Percentiles rank a stretch among this genome's conserved stretches.
phyloP scores from a whole-genome alignment of 2,888 invertebrate genomes.

The Synergus gifuensis region DNA sequence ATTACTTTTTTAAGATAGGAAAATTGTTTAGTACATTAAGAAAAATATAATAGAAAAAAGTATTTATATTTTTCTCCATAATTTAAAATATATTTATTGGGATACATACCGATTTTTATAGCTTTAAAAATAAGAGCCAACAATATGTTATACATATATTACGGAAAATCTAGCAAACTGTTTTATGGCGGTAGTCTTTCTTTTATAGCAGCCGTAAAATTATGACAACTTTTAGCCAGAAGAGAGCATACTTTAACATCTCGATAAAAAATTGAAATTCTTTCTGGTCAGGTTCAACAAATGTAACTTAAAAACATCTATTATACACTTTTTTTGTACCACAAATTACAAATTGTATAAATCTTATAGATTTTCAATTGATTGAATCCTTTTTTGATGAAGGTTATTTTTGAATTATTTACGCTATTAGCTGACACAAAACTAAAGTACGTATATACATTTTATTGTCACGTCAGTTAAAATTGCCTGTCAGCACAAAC shows the following conservation, averaged over 20 bases:
- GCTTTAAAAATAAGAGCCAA: background rate
- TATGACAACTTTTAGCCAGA: background rate
- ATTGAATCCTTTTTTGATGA: too few relatives aligned
- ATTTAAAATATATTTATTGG: background rate
- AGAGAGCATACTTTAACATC: background rate
- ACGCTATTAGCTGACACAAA: conserved; percentile 1
- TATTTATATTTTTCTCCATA: background rate
- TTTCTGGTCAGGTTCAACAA: background rate
- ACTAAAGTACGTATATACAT: background rate
- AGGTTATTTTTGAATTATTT: conserved; percentile 22
- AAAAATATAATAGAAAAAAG: too few relatives aligned
- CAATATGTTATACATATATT: background rate
- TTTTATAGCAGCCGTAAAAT: background rate
- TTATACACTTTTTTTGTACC: background rate
- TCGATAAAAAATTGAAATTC: too few relatives aligned
- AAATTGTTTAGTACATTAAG: too few relatives aligned
- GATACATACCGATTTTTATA: background rate
- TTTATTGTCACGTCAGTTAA: conserved; percentile 8
- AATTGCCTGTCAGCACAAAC: conserved; percentile 36
- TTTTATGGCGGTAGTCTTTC: background rate
- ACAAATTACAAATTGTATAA: too few relatives aligned
- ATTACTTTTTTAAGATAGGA: too few relatives aligned
- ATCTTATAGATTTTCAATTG: background rate
- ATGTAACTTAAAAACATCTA: background rate
- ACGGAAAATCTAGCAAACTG: background rate